Percentiles rank a stretch among this genome's conserved stretches.
These are phyloP conservation scores for Conistra vaccinii DNA, from an alignment of 2,888 invertebrate species.

Conservation along the genomic window DNA sequence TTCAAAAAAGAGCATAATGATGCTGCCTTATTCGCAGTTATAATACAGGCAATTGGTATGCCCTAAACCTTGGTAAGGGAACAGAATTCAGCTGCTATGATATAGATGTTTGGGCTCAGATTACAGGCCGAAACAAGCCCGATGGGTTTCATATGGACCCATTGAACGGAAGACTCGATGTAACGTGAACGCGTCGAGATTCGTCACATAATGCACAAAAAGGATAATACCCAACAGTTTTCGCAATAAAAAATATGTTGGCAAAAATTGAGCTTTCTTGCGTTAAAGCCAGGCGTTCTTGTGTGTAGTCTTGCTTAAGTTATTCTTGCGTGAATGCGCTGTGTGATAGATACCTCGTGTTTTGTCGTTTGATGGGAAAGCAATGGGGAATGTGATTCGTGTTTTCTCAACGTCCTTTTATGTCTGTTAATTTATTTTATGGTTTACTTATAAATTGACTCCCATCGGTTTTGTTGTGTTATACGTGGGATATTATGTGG, in stretches of 20 bases:
- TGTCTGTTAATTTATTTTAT: conserved; percentile 54
- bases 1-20: neutral
- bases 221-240: conserved; percentile 43
- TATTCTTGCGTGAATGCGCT: neutral
- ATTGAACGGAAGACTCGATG: conserved; percentile 70
- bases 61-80: conserved; percentile 60
- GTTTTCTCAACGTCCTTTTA: conserved; percentile 22
- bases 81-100: conserved; percentile 62
- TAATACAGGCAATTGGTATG: neutral
- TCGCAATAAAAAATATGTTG: conserved; percentile 3
- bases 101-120: conserved; percentile 69
- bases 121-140: conserved; percentile 67
- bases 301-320: neutral
- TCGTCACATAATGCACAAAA: conserved; percentile 62
- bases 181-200: conserved; percentile 63
- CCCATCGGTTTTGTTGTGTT: neutral
- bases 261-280: neutral
- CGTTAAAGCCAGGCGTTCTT: neutral
- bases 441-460: conserved; percentile 33
- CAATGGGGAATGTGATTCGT: conserved; percentile 10
- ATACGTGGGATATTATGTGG: conserved; percentile 17
- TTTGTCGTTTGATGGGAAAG: conserved; percentile 27
- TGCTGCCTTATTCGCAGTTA: neutral
- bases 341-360: conserved; percentile 7
- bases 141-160: conserved; percentile 68